Conservation (phyloP, 2,797 vertebrate genomes). For the Sphenopsis melanotis region DNA sequence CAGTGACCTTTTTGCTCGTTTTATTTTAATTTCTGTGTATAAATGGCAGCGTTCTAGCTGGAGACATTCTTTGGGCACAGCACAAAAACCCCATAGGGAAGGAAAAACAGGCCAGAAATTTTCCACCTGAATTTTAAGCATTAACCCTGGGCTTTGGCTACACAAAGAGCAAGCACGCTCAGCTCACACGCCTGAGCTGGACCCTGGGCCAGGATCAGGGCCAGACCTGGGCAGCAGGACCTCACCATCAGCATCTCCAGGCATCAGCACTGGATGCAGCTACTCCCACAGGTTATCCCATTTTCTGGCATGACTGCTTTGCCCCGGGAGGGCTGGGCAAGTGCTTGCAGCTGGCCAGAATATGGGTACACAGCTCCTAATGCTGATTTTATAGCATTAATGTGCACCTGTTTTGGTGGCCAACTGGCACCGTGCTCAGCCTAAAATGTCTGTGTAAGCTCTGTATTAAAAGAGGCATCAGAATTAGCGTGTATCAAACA, state of each 20-base stretch:
- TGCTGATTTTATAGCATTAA: conserved; percentile 11
- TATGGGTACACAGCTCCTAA: neutral
- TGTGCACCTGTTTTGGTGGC: conserved; percentile 37
- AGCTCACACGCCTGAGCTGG: neutral
- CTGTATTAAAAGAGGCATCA: conserved; percentile 21
- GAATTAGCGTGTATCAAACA: conserved; percentile 56
- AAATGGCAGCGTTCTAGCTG: neutral
- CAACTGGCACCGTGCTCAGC: conserved; percentile 4
- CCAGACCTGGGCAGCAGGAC: neutral
- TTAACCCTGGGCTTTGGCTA: neutral
- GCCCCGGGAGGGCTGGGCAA: neutral
- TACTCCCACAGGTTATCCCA: conserved; percentile 1
- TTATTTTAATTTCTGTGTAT: neutral
- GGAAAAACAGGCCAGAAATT: conserved; percentile 26
- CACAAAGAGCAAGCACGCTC: neutral
- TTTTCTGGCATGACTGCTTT: neutral
- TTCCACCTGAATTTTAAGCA: conserved; percentile 6
- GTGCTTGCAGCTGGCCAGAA: conserved; percentile 52
- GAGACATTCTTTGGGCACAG: neutral
- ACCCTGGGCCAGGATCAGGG: neutral
- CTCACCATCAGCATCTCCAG: neutral
- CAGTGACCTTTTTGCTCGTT: neutral
- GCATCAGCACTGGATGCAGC: neutral
- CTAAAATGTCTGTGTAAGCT: conserved; percentile 19
- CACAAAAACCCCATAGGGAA: neutral